Conservation (phyloP, 1,140 invertebrate genomes). For the Bactericera cockerelli region DNA sequence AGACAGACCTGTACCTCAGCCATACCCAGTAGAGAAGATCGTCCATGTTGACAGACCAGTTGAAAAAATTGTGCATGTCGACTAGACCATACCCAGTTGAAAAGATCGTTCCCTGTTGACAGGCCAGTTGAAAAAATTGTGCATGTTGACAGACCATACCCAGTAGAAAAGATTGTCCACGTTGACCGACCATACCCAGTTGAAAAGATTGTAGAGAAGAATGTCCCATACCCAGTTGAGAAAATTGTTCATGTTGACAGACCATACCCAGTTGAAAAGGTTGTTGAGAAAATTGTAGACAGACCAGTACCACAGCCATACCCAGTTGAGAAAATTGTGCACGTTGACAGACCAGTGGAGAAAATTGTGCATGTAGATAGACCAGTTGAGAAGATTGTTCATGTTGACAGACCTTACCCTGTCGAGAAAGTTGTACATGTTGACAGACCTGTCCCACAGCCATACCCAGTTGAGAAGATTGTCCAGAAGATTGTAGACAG, state of each 20-base stretch:
- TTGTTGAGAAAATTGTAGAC: slow-evolving; percentile 51
- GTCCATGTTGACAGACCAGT: slow-evolving; percentile 12
- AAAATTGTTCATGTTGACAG: slow-evolving; percentile 38
- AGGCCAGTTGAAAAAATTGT: slow-evolving; percentile 50
- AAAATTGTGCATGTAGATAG: slow-evolving; percentile 43
- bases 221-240: slow-evolving; percentile 38
- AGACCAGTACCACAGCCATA: slow-evolving; percentile 33
- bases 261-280: slow-evolving; percentile 54
- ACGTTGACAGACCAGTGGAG: slow-evolving; percentile 46
- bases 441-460: slow-evolving; percentile 13
- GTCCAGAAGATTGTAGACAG: slow-evolving; percentile 33
- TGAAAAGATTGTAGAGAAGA: slow-evolving; percentile 30
- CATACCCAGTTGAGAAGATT: slow-evolving; percentile 31
- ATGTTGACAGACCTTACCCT: slow-evolving; percentile 38
- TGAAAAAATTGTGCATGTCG: slow-evolving; percentile 9
- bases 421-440: slow-evolving; percentile 45
- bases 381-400: slow-evolving; percentile 55
- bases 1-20: slow-evolving; percentile 45
- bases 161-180: slow-evolving; percentile 29
- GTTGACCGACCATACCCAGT: slow-evolving; percentile 35
- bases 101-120: slow-evolving; percentile 11
- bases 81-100: slow-evolving; percentile 29
- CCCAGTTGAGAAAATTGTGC: slow-evolving; percentile 55
- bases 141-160: slow-evolving; percentile 29
- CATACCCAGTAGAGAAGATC: slow-evolving; percentile 44